Evolutionary conservation across 1,140 invertebrate genomes (phyloP).

Genomic region (Scaptodrosophila lebanonensis): DNA sequence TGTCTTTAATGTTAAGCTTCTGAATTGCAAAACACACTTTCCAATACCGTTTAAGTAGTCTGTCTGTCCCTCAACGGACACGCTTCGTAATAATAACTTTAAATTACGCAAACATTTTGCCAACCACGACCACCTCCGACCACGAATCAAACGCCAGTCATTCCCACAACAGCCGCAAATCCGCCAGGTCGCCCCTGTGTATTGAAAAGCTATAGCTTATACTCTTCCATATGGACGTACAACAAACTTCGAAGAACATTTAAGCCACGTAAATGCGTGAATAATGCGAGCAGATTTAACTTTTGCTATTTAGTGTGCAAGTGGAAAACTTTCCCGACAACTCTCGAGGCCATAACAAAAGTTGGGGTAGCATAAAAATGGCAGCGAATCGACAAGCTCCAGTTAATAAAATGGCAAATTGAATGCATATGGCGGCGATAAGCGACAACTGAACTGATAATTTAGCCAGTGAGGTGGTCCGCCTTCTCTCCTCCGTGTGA

Average conservation of each 20-base stretch:
- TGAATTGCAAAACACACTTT: too few species aligned
- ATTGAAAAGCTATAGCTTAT: conserved; percentile 33
- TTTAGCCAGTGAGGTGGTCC: conserved; percentile 43
- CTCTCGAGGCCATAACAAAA: conserved; percentile 1
- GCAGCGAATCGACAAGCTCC: conserved; percentile 11
- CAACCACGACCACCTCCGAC: conserved; percentile 14
- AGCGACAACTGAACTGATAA: conserved; percentile 29
- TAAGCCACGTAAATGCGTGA: conserved; percentile 58
- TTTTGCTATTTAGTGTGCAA: conserved; percentile 50
- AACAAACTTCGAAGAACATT: conserved; percentile 13
- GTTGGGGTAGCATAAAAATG: conserved; percentile 18
- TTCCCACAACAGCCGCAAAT: too few species aligned
- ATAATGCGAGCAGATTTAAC: conserved; percentile 61
- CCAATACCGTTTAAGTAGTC: too few species aligned
- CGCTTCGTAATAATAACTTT: conserved; percentile 48
- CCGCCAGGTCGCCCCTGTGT: too few species aligned
- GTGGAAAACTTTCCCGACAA: conserved; percentile 12
- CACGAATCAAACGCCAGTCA: neutral
- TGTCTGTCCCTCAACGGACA: too few species aligned
- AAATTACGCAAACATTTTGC: conserved; percentile 52
- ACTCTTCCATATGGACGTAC: neutral
- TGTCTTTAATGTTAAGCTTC: too few species aligned
- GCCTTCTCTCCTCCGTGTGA: too few species aligned
- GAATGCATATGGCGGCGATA: conserved; percentile 30
- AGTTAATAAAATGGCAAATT: conserved; percentile 58